A percentile compares a stretch with the other conserved stretches of the same genome.
phyloP scores from a whole-genome alignment of 2,113 vertebrate species.

The Mustelus asterias region DNA sequence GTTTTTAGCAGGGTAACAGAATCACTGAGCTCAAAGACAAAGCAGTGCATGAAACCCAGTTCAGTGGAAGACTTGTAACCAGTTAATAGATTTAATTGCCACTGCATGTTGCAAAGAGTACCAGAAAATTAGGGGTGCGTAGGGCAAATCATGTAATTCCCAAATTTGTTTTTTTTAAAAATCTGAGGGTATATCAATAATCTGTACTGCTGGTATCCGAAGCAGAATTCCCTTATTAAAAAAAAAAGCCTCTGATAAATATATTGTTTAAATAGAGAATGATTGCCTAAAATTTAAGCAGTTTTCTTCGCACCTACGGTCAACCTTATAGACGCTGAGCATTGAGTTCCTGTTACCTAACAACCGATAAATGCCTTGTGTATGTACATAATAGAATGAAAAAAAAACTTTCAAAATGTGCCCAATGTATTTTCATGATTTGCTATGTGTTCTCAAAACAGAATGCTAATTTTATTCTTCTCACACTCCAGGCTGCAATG shows the following conservation, averaged over 20 bases:
- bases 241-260: neutral
- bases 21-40: too few species aligned
- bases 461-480: neutral
- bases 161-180: neutral
- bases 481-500: neutral
- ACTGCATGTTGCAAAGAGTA: neutral
- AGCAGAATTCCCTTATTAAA: neutral
- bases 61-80: neutral
- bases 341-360: conserved; percentile 11
- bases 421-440: neutral
- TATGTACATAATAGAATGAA: neutral
- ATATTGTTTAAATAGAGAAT: neutral
- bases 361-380: neutral
- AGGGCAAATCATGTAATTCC: neutral
- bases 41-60: too few species aligned
- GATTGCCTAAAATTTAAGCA: neutral
- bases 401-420: neutral
- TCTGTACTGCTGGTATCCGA: neutral
- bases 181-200: neutral
- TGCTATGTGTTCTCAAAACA: neutral
- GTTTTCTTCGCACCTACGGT: neutral
- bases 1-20: neutral
- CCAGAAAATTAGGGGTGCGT: neutral
- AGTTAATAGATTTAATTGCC: neutral
- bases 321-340: neutral